Percentiles rank a stretch among this genome's conserved stretches.
phyloP scores from a whole-genome alignment of 2,888 invertebrate species.

The Palloptera scutellata region DNA sequence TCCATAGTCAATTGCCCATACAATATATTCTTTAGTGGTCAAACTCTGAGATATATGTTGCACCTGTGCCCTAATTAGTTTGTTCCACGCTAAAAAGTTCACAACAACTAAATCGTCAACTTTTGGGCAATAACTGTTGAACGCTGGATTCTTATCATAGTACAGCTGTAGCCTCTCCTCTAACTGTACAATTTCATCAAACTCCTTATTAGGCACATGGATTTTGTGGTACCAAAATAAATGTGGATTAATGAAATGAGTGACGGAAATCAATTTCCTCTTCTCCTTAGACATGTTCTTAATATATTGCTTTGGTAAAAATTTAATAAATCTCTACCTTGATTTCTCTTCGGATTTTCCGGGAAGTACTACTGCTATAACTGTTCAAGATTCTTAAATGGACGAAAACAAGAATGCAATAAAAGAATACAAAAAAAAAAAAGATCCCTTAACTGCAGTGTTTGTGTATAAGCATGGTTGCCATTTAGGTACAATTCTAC shows the following conservation, averaged over 20 bases:
- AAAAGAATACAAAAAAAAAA: too few species aligned
- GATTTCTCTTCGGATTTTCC: too few species aligned
- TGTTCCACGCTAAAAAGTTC: slow-evolving; percentile 46
- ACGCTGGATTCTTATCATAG: slow-evolving; percentile 37
- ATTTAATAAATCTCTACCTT: too few species aligned
- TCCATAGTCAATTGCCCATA: slow-evolving; percentile 49
- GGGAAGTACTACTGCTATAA: too few species aligned
- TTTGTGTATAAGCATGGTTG: too few species aligned
- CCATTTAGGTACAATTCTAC: too few species aligned
- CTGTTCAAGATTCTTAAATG: too few species aligned
- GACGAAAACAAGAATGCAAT: too few species aligned
- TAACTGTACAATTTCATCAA: slow-evolving; percentile 35
- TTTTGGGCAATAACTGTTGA: slow-evolving; percentile 34
- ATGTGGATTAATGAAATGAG: slow-evolving; percentile 50
- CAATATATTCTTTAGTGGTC: slow-evolving; percentile 41
- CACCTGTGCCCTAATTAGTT: slow-evolving; percentile 45
- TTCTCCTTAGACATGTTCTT: slow-evolving; percentile 23
- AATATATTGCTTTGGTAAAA: too few species aligned
- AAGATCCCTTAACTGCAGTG: too few species aligned
- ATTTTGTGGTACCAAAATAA: slow-evolving; percentile 49
- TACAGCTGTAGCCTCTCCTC: slow-evolving; percentile 40
- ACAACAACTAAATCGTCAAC: slow-evolving; percentile 43
- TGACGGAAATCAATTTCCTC: slow-evolving; percentile 42
- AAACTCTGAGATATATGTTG: slow-evolving; percentile 34
- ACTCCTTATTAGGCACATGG: slow-evolving; percentile 38